Evolutionary conservation across 2,113 vertebrate genomes (phyloP), one percentile per base, ranked within the genome.

Genomic region (Cheilinus undulatus): DNA sequence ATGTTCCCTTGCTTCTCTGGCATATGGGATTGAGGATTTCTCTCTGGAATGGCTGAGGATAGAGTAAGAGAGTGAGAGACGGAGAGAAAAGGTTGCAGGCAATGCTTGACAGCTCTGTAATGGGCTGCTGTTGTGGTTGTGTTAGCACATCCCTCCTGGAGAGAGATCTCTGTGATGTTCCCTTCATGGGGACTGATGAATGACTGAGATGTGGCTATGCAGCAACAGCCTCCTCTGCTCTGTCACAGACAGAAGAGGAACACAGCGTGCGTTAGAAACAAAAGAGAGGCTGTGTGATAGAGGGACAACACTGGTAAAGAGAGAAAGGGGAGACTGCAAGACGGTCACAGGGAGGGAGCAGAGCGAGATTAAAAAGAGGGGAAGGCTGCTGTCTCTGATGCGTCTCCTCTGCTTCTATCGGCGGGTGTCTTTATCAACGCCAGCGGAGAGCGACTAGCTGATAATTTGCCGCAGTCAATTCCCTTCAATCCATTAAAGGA

Each of bases 401-500:
- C 22, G 26, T 40, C 79, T 85, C 69, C 59, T 80, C 26, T 53
- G 80, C 32, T 76, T 87, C 72, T 51, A 60, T 74, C 23, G 36
- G 62, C 48, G 60, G 51, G 64, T 28, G 71, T 85, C 78, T 89
- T 85, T 75, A 86, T 84, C 76, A 84, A 80, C 78, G 62, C 46
- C 65, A 15, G 74, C 40, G 14, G 68, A 82, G 68, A 80, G 79
- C 24, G 22, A 56, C 76, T 34, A 26, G 72, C 84, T 74, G 84
- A 88, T 88, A 83, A 89, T 85, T 88, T 69, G 74, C 69, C 14
- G 38, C 81, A 86, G 86, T 87, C 87, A 85, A 86, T 89, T 90
- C 87, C 84, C 73, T 86, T 86, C 87, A 88, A 88, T 92, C 81
- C 81, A 88, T 90, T 88, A 82, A 81, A 85, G 84, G 86, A 89